Percentiles rank a stretch among this genome's conserved stretches.
Conservation (phyloP, 2,888 invertebrate genomes). For the Spatulosminthurus flaviceps region DNA sequence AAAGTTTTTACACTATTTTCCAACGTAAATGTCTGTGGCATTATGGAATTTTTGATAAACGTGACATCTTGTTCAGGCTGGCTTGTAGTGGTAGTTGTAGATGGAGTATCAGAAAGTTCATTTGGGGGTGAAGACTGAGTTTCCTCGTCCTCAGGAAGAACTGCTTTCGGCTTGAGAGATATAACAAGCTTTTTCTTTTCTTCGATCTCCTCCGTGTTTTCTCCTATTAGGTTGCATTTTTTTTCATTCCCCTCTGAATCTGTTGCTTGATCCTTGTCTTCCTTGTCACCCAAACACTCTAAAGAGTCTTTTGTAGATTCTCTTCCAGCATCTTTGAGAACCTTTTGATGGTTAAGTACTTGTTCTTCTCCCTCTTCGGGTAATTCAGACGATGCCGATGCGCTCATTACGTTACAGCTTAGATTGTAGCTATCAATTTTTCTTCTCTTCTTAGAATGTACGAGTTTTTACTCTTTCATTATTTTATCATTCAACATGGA, state of each 20-base stretch:
- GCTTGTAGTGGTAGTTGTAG: constrained; percentile 19
- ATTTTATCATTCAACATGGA: not conserved
- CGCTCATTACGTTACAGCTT: constrained; percentile 16
- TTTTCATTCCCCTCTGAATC: constrained; percentile 7
- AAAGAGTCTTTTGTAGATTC: constrained; percentile 16
- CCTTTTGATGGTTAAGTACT: constrained; percentile 6
- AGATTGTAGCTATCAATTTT: not conserved
- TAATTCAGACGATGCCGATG: constrained; percentile 15
- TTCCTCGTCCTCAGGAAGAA: constrained; percentile 48
- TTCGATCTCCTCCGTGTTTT: constrained; percentile 11
- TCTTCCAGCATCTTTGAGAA: not conserved
- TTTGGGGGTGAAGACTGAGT: constrained; percentile 49
- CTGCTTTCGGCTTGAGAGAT: constrained; percentile 31
- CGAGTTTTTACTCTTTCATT: not conserved
- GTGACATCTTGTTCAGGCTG: constrained; percentile 20
- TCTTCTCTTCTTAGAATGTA: not conserved
- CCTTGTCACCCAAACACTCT: constrained; percentile 14
- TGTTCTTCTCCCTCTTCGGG: constrained; percentile 22
- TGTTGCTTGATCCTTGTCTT: constrained; percentile 15
- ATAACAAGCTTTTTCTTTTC: constrained; percentile 38
- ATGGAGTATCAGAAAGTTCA: constrained; percentile 37
- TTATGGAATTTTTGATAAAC: constrained; percentile 24
- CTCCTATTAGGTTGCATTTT: not conserved
- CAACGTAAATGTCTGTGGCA: not conserved
- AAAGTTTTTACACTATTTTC: constrained; percentile 28